Conservation (phyloP, 1,140 invertebrate species). For the Pomacea maculata region DNA sequence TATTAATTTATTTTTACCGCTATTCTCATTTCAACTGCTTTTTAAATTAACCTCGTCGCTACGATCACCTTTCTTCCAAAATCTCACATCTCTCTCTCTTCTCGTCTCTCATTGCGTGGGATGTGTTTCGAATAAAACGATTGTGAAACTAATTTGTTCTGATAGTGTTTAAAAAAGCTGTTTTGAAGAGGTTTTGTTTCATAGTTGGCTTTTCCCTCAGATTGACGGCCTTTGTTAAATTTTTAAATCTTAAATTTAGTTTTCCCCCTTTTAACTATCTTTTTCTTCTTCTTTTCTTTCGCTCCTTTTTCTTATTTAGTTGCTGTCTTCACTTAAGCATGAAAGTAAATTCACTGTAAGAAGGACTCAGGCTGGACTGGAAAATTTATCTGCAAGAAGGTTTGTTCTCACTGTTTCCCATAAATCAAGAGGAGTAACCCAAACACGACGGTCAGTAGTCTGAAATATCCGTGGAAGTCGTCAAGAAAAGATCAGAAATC, state of each 20-base stretch:
- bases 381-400: not conserved
- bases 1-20: not conserved
- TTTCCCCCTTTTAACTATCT: not conserved
- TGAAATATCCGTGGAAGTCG: too few species aligned
- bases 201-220: too few species aligned
- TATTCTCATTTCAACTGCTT: not conserved
- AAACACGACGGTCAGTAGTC: too few species aligned
- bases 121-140: too few species aligned
- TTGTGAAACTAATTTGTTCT: too few species aligned
- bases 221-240: too few species aligned
- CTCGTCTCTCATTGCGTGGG: not conserved
- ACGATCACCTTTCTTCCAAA: not conserved
- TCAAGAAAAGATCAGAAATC: too few species aligned
- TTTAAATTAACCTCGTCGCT: not conserved
- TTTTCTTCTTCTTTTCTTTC: not conserved
- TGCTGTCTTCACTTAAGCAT: not conserved
- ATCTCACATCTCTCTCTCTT: not conserved
- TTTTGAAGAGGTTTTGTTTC: too few species aligned
- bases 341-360: not conserved
- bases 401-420: too few species aligned
- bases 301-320: not conserved
- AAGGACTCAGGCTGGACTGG: not conserved
- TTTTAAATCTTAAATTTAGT: not conserved
- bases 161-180: too few species aligned
- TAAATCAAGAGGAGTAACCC: too few species aligned